Evolutionary conservation across 2,113 vertebrate genomes (phyloP), one percentile per base, ranked within the genome.

Genomic region (Vanacampus margaritifer): DNA sequence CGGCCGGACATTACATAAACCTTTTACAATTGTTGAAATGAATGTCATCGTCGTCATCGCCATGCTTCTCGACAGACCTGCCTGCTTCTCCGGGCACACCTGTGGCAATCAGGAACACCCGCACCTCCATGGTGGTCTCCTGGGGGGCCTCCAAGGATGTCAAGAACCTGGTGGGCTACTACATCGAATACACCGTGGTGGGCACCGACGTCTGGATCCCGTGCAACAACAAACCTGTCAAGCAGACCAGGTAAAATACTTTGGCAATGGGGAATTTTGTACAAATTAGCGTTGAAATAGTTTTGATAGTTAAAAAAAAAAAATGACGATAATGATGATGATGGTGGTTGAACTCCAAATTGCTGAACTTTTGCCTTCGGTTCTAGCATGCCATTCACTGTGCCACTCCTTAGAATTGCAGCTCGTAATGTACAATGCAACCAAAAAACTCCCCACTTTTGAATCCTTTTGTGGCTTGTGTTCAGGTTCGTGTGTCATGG

Each of bases 191-290:
- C 24, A 95, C 92, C 19, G 78, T 94, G 26, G 91, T 89, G 50
- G 97, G 96, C 69, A 96, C 93, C 32, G 92, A 92, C n/a, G 84
- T 66, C 17, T 99, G 97, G 97, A 91, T 90, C 28, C 96, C 97
- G 1, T 97, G 96, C 88, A 98, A 98, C 91, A 99, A 99, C 87
- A 99, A 97, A 68, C 97, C 97, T 0, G 94, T 99, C 64, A 96
- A 94, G 87, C 92, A 93, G 79, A 91, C 92, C 71, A 96, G 97
- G 97, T 99, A 6, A 14, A 45, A n/a, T 35, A 5, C 23, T 64
- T 12, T 37, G 17, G 28, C 24, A 9, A 57, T 28, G 56, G 39
- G 3, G 39, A 13, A 41, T 41, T 10, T 13, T 0, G 6, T 45
- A 46, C 14, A 46, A 46, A 46, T 17, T 32, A 32, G 28, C 2